A percentile compares a stretch with the other conserved stretches of the same genome.
phyloP scores from a whole-genome alignment of 2,797 vertebrate species.

The Acrocephalus scirpaceus region DNA sequence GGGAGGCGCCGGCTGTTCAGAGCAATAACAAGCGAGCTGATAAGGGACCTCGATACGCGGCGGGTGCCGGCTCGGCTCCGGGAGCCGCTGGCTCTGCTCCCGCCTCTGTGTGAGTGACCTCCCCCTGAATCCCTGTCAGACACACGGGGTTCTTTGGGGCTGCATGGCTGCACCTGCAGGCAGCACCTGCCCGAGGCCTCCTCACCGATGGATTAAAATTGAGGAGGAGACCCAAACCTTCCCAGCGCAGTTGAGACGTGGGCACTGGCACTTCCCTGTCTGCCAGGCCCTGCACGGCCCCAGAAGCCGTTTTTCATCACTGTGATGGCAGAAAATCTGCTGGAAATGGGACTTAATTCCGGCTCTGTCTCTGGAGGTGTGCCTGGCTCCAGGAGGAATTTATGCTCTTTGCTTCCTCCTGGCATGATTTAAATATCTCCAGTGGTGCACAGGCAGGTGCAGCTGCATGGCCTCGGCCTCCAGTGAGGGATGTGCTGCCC shows the following conservation, averaged over 20 bases:
- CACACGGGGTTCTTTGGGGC: not conserved
- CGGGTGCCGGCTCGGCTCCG: rapidly evolving
- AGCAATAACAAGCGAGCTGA: rapidly evolving
- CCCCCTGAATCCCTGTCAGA: not conserved
- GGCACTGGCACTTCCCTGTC: not conserved
- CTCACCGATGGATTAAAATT: not conserved
- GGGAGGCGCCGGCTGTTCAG: not conserved
- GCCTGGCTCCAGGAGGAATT: not conserved
- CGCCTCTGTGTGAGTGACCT: not conserved
- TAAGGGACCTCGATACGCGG: not conserved
- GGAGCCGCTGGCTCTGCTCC: not conserved
- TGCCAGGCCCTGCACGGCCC: not conserved
- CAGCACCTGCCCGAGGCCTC: not conserved
- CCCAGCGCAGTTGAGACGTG: rapidly evolving
- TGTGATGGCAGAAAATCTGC: not conserved
- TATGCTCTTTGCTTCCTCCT: not conserved
- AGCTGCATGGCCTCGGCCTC: not conserved
- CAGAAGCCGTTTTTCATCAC: not conserved
- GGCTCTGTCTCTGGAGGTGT: conserved; percentile 15
- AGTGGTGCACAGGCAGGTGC: not conserved
- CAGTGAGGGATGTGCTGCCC: not conserved
- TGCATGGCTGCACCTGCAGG: not conserved
- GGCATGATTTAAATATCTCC: conserved; percentile 11
- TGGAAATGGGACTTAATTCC: not conserved
- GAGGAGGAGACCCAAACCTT: not conserved